A percentile compares a stretch with the other conserved stretches of the same genome.
Evolutionary conservation across 2,113 vertebrate species (phyloP).

Genomic region (Solea solea): DNA sequence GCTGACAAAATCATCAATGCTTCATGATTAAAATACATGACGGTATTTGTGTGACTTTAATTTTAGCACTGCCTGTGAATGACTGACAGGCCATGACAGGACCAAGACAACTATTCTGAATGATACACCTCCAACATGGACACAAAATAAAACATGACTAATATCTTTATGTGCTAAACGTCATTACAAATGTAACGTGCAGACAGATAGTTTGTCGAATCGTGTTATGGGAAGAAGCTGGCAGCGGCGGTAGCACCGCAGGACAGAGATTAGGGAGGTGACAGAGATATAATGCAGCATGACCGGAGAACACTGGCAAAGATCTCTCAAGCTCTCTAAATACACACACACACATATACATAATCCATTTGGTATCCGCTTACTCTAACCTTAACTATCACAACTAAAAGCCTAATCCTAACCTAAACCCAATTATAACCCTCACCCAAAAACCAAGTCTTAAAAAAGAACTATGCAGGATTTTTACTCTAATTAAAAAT

Average conservation of each 20-base stretch:
- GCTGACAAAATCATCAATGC: not conserved
- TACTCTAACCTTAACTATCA: no score
- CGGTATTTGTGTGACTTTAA: not conserved
- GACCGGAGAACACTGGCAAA: slow-evolving; percentile 13
- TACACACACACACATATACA: slow-evolving; percentile 13
- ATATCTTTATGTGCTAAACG: not conserved
- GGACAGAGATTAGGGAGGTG: slow-evolving; percentile 53
- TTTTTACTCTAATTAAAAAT: no score
- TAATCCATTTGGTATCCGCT: not conserved
- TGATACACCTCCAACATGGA: no score
- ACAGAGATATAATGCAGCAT: slow-evolving; percentile 56
- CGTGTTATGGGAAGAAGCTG: slow-evolving; percentile 38
- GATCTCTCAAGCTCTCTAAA: not conserved
- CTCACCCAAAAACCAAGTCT: no score
- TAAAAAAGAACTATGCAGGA: no score
- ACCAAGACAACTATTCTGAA: not conserved
- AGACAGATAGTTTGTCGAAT: not conserved
- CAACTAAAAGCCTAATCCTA: no score
- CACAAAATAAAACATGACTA: not conserved
- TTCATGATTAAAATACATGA: not conserved
- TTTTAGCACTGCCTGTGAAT: not conserved
- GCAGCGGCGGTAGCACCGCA: slow-evolving; percentile 35
- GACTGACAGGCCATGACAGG: not conserved
- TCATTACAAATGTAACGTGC: not conserved
- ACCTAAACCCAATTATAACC: no score